A percentile compares a stretch with the other conserved stretches of the same genome.
Conservation (phyloP, 2,113 vertebrate genomes). For the Forbesichthys papilliferus region DNA sequence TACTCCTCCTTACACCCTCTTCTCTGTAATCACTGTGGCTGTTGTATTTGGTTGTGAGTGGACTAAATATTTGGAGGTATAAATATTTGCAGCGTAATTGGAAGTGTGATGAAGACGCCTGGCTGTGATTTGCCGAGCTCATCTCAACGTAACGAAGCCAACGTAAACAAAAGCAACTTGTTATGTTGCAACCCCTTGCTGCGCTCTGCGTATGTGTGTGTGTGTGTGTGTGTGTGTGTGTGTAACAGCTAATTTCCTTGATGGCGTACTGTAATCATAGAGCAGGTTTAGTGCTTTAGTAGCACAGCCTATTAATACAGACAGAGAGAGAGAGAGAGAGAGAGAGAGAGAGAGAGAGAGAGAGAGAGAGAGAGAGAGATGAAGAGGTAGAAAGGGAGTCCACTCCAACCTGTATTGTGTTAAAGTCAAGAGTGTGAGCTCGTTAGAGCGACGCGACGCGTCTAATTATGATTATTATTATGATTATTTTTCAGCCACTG, state of each 20-base stretch:
- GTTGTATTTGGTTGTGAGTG: slow-evolving; percentile 82
- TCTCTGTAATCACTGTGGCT: slow-evolving; percentile 75
- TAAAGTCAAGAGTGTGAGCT: too few species aligned
- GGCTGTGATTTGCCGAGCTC: slow-evolving; percentile 74
- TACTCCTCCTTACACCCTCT: not conserved
- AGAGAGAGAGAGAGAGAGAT: not conserved
- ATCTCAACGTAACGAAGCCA: slow-evolving; percentile 58
- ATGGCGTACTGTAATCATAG: slow-evolving; percentile 81
- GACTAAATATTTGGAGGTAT: slow-evolving; percentile 87
- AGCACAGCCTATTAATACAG: slow-evolving; percentile 75
- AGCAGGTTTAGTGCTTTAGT: slow-evolving; percentile 73
- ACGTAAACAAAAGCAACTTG: slow-evolving; percentile 85
- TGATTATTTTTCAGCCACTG: too few species aligned
- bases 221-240: slow-evolving; percentile 33
- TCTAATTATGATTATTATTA: slow-evolving; percentile 19
- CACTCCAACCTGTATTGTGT: too few species aligned
- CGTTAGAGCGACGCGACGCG: slow-evolving; percentile 24
- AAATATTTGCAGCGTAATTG: slow-evolving; percentile 81
- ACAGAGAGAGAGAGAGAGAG: slow-evolving; percentile 35
- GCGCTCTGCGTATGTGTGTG: slow-evolving; percentile 40
- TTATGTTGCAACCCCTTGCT: slow-evolving; percentile 17
- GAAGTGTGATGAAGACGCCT: slow-evolving; percentile 77
- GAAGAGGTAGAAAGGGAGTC: too few species aligned
- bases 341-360: slow-evolving; percentile 26
- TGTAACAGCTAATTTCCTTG: slow-evolving; percentile 85